Evolutionary conservation across 2,888 invertebrate genomes (phyloP).

Genomic region (Fabriciana adippe): DNA sequence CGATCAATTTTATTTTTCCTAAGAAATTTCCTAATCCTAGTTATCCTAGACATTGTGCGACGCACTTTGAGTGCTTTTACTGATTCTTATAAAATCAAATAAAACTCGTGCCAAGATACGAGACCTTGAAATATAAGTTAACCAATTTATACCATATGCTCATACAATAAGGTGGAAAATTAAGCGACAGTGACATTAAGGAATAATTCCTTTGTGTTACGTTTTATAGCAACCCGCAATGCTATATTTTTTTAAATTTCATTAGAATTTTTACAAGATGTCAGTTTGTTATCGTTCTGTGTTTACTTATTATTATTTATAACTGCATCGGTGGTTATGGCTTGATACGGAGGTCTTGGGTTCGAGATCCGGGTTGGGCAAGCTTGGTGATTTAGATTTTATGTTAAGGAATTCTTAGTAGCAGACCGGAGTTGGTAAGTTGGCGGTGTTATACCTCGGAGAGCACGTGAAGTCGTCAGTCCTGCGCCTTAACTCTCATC

Average conservation of each 20-base stretch:
- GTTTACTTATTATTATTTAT: too few species aligned
- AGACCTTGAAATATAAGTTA: conserved; percentile 19
- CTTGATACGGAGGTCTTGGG: too few species aligned
- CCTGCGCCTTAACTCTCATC: too few species aligned
- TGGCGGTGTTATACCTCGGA: too few species aligned
- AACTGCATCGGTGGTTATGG: too few species aligned
- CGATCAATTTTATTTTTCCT: neutral
- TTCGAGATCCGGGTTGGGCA: too few species aligned
- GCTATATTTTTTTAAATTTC: neutral
- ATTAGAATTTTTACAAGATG: too few species aligned
- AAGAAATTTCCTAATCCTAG: conserved; percentile 10
- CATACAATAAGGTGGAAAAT: conserved; percentile 41
- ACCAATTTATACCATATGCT: conserved; percentile 10
- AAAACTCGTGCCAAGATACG: conserved; percentile 30
- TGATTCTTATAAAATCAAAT: conserved; percentile 36
- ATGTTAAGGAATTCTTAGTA: too few species aligned
- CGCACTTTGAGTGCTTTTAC: conserved; percentile 34
- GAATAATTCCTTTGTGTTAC: neutral
- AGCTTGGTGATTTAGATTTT: too few species aligned
- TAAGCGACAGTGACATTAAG: conserved; percentile 21
- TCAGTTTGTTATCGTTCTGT: too few species aligned
- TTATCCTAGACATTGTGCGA: conserved; percentile 13
- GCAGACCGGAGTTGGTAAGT: too few species aligned
- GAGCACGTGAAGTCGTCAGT: too few species aligned
- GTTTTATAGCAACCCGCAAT: neutral